A percentile compares a stretch with the other conserved stretches of the same genome.
Conservation (phyloP, 2,888 invertebrate species). For the Aplocera efformata region DNA sequence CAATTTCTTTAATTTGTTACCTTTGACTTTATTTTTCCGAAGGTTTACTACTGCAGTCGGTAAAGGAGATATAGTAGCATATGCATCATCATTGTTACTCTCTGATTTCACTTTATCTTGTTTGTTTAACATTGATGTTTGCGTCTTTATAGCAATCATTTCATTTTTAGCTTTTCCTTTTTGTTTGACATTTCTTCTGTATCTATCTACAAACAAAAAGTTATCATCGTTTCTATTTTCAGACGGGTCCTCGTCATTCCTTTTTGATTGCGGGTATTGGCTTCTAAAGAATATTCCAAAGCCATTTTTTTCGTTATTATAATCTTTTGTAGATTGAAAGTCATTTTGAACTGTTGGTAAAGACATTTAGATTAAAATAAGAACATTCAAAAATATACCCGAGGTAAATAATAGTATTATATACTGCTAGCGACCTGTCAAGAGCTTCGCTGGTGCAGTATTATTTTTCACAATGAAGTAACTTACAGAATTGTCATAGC, state of each 20-base stretch:
- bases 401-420: too few relatives aligned
- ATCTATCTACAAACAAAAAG: conserved; percentile 5
- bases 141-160: background rate
- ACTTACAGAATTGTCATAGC: too few relatives aligned
- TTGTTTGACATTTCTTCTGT: conserved; percentile 13
- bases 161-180: conserved; percentile 9
- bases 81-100: conserved; percentile 32
- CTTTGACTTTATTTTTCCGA: conserved; percentile 20
- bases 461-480: too few relatives aligned
- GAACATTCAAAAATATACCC: too few relatives aligned
- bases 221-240: conserved; percentile 4
- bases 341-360: too few relatives aligned
- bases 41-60: conserved; percentile 41
- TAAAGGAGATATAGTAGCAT: conserved; percentile 40
- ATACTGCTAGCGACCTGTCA: too few relatives aligned
- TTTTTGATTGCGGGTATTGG: conserved; percentile 17
- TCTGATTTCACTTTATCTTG: background rate
- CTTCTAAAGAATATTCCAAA: conserved; percentile 3
- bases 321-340: too few relatives aligned
- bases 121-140: background rate
- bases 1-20: conserved; percentile 23
- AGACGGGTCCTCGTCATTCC: background rate
- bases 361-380: too few relatives aligned
- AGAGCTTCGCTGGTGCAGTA: too few relatives aligned
- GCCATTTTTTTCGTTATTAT: background rate